Evolutionary conservation across 2,113 vertebrate genomes (phyloP).

Genomic region (Pelvicachromis taeniatus): DNA sequence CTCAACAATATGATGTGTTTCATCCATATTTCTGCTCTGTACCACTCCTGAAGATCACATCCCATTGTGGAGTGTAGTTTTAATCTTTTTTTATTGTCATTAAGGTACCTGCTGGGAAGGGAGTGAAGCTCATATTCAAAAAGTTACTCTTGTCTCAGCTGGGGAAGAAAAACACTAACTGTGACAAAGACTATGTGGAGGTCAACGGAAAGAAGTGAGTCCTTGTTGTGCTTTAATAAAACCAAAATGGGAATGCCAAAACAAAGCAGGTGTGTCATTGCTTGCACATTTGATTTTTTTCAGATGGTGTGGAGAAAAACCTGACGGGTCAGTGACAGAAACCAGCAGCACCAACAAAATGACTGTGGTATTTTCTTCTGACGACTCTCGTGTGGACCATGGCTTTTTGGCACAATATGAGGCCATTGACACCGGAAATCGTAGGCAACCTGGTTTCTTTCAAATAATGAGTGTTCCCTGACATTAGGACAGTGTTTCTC

Average conservation of each 20-base stretch:
- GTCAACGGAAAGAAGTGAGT: conserved; percentile 80
- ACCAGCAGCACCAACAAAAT: conserved; percentile 73
- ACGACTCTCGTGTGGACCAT: conserved; percentile 80
- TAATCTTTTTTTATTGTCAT: not conserved
- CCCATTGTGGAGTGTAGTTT: not conserved
- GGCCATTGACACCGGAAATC: conserved; percentile 77
- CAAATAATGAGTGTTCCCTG: not conserved
- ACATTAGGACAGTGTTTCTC: not conserved
- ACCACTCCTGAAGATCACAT: not conserved
- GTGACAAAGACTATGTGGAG: conserved; percentile 84
- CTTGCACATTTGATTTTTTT: not conserved
- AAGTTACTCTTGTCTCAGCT: conserved; percentile 80
- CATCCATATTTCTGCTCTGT: not conserved
- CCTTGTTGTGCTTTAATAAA: not conserved
- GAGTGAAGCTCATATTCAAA: conserved; percentile 82
- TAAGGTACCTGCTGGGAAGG: conserved; percentile 78
- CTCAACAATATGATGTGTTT: not conserved
- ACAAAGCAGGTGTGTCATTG: not conserved
- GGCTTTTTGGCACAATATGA: conserved; percentile 82
- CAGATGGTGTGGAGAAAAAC: conserved; percentile 81
- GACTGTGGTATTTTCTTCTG: conserved; percentile 77
- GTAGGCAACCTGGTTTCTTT: conserved; percentile 69
- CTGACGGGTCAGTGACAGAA: conserved; percentile 52
- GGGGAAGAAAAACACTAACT: conserved; percentile 1
- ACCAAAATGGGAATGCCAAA: not conserved